A percentile compares a stretch with the other conserved stretches of the same genome.
These are phyloP conservation scores for Acleris emargana DNA, from an alignment of 2,888 invertebrate genomes.

Conservation along the genomic window DNA sequence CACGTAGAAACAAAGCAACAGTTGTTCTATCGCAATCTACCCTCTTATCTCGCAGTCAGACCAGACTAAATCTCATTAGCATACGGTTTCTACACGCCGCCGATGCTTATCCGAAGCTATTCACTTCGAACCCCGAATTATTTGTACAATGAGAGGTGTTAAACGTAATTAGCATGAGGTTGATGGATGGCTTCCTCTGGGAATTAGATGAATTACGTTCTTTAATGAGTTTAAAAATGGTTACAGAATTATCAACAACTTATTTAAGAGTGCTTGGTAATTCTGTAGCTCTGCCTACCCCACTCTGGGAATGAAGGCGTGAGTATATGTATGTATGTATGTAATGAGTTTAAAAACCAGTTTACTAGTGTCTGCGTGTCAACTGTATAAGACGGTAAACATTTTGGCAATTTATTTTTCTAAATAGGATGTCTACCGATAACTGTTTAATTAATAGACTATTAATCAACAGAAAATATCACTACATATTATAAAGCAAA, in stretches of 20 bases:
- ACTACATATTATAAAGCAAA: too few species aligned
- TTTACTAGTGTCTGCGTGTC: not conserved
- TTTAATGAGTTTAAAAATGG: too few species aligned
- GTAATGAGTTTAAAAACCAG: not conserved
- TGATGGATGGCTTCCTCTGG: slow-evolving; percentile 36
- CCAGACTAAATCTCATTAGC: not conserved
- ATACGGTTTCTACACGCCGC: not conserved
- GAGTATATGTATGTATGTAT: too few species aligned
- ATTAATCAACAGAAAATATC: too few species aligned
- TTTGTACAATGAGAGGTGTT: slow-evolving; percentile 31
- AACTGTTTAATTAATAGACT: too few species aligned
- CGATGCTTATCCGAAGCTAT: slow-evolving; percentile 11
- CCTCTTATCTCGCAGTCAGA: not conserved
- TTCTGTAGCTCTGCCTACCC: too few species aligned
- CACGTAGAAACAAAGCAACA: slow-evolving; percentile 1
- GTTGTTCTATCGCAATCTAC: not conserved
- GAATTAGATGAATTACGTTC: slow-evolving; percentile 16
- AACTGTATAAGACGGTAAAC: not conserved
- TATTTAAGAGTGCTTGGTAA: too few species aligned
- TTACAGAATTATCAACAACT: too few species aligned
- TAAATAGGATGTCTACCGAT: too few species aligned
- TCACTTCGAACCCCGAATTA: slow-evolving; percentile 5
- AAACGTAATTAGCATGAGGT: slow-evolving; percentile 33
- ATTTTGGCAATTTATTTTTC: too few species aligned
- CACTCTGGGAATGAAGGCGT: too few species aligned